Conservation (phyloP, 2,888 invertebrate species). For the Resseliella maxima region DNA sequence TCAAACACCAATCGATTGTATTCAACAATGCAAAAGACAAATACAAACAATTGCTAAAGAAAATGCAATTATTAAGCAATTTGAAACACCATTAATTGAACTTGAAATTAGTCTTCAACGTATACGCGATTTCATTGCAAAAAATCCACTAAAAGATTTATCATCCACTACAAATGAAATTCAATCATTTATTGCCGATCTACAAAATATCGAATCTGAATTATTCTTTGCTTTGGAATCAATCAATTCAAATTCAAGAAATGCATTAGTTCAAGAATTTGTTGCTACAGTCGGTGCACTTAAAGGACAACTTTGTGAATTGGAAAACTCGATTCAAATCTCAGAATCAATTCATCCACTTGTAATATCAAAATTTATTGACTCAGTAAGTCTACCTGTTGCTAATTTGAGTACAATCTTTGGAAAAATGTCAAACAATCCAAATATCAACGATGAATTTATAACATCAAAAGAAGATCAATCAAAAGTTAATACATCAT, state of each 20-base stretch:
- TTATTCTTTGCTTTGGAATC: conserved; percentile 44
- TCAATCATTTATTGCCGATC: conserved; percentile 38
- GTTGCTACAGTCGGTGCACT: neutral
- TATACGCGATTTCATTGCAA: neutral
- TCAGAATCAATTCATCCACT: conserved; percentile 1
- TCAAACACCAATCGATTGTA: conserved; percentile 10
- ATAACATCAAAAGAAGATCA: neutral
- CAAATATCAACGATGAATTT: neutral
- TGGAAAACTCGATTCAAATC: conserved; percentile 49
- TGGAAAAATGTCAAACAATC: neutral
- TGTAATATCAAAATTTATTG: conserved; percentile 9
- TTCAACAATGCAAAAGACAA: neutral
- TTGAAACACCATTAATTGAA: neutral
- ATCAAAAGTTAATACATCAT: neutral
- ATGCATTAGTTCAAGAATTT: neutral
- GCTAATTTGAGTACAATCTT: neutral
- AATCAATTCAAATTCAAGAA: neutral
- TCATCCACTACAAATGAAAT: conserved; percentile 51
- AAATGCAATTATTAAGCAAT: neutral
- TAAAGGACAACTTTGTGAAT: neutral
- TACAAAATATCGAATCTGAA: conserved; percentile 55
- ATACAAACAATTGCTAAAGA: neutral
- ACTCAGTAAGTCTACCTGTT: neutral
- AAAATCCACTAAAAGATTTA: neutral
- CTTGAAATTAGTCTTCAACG: neutral